phyloP scores from a whole-genome alignment of 2,888 invertebrate species.

The Parnassius apollo region DNA sequence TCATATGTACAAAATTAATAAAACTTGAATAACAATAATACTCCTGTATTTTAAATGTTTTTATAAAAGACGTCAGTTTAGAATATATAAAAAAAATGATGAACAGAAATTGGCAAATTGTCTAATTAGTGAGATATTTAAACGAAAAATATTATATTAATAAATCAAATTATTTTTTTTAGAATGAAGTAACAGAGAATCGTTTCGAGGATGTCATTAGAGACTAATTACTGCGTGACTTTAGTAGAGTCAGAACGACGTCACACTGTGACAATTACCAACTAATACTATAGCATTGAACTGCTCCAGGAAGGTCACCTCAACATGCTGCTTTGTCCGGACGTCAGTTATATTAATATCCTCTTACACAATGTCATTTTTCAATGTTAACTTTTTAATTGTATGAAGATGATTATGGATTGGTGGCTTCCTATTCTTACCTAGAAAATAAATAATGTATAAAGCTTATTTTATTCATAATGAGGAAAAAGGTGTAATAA shows the following conservation, averaged over 20 bases:
- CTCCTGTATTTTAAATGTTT: too few relatives aligned
- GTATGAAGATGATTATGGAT: too few relatives aligned
- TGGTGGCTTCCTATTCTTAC: too few relatives aligned
- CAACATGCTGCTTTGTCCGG: constrained; percentile 37
- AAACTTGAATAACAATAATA: too few relatives aligned
- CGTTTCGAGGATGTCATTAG: constrained; percentile 1
- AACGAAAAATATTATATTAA: too few relatives aligned
- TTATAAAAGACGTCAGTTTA: too few relatives aligned
- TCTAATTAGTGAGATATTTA: too few relatives aligned
- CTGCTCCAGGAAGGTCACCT: constrained; percentile 45
- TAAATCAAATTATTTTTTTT: not conserved
- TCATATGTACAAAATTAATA: not conserved
- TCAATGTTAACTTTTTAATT: constrained; percentile 4
- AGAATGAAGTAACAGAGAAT: not conserved
- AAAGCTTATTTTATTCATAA: too few relatives aligned
- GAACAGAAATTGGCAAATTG: too few relatives aligned
- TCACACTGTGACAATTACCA: constrained; percentile 45
- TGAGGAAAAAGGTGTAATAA: too few relatives aligned
- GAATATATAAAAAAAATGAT: too few relatives aligned
- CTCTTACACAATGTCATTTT: constrained; percentile 15
- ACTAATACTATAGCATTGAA: constrained; percentile 39
- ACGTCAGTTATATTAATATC: constrained; percentile 20
- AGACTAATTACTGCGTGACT: constrained; percentile 10
- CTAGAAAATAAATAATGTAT: too few relatives aligned
- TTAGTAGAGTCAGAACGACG: constrained; percentile 29